Percentiles rank a stretch among this genome's conserved stretches.
Conservation (phyloP, 2,113 vertebrate species). For the Psettodes erumei region DNA sequence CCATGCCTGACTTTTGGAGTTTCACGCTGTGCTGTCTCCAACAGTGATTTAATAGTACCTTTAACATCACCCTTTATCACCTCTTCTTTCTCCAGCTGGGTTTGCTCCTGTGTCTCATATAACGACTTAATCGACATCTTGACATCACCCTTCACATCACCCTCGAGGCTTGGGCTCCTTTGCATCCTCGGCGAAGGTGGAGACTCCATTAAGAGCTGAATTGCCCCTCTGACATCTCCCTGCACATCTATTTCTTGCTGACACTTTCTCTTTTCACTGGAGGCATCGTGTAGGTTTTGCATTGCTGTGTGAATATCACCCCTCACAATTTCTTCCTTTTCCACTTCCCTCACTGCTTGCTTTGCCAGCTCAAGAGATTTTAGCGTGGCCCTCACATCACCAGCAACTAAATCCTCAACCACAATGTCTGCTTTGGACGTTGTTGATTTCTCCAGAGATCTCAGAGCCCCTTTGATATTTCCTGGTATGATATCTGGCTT, state of each 20-base stretch:
- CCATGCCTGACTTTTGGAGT: conserved; percentile 74
- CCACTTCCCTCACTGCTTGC: conserved; percentile 77
- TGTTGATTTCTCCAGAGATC: conserved; percentile 87
- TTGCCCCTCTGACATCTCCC: conserved; percentile 80
- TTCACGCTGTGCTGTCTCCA: conserved; percentile 84
- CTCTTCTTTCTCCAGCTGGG: conserved; percentile 78
- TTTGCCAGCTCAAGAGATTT: conserved; percentile 86
- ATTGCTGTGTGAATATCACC: conserved; percentile 78
- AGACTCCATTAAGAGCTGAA: conserved; percentile 83
- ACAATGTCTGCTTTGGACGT: conserved; percentile 80
- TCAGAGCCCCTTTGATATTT: conserved; percentile 86
- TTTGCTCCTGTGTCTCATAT: conserved; percentile 78
- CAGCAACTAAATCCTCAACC: conserved; percentile 85
- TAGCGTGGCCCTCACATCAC: conserved; percentile 87
- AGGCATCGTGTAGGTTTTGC: conserved; percentile 78
- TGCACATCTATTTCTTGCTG: conserved; percentile 78
- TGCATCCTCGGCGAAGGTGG: conserved; percentile 75
- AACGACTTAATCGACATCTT: conserved; percentile 82
- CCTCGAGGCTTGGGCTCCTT: conserved; percentile 69
- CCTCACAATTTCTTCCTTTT: conserved; percentile 82
- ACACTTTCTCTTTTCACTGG: conserved; percentile 75
- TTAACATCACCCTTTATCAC: conserved; percentile 83
- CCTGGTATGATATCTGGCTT: conserved; percentile 84
- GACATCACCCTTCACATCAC: conserved; percentile 71
- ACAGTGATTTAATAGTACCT: conserved; percentile 82